These are phyloP conservation scores for Trachelus tabidus DNA, from an alignment of 2,888 invertebrate species.

Conservation along the genomic window DNA sequence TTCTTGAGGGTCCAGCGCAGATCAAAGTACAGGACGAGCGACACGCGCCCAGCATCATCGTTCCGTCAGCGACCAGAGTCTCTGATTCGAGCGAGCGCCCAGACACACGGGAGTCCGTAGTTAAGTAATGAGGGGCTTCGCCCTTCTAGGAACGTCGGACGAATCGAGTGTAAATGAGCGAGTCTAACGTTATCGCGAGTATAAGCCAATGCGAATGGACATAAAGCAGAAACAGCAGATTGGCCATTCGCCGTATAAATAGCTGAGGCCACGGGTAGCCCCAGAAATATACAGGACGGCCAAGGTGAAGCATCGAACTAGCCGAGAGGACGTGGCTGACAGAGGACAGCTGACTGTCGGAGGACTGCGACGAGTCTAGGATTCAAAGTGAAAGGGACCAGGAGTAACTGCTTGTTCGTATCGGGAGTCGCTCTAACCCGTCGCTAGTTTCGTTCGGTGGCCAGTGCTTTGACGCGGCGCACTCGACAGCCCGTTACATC, in stretches of 20 bases:
- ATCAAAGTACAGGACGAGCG: conserved; percentile 8
- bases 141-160: too few species aligned
- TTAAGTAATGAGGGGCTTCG: not conserved
- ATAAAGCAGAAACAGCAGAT: not conserved
- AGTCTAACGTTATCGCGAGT: not conserved
- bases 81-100: conserved; percentile 18
- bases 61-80: conserved; percentile 32
- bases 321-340: too few species aligned
- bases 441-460: not conserved
- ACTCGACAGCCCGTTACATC: conserved; percentile 48
- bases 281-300: not conserved
- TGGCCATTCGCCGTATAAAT: not conserved
- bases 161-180: too few species aligned
- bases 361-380: too few species aligned
- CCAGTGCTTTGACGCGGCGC: conserved; percentile 24
- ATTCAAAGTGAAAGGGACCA: not conserved
- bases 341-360: too few species aligned
- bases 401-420: not conserved
- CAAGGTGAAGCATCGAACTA: too few species aligned
- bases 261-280: not conserved
- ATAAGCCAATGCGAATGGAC: not conserved
- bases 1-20: not conserved
- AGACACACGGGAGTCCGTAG: too few species aligned
- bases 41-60: conserved; percentile 37
- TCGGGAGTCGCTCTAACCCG: not conserved